These are phyloP conservation scores for Lysandra coridon DNA, from an alignment of 2,888 invertebrate species.

Conservation along the genomic window DNA sequence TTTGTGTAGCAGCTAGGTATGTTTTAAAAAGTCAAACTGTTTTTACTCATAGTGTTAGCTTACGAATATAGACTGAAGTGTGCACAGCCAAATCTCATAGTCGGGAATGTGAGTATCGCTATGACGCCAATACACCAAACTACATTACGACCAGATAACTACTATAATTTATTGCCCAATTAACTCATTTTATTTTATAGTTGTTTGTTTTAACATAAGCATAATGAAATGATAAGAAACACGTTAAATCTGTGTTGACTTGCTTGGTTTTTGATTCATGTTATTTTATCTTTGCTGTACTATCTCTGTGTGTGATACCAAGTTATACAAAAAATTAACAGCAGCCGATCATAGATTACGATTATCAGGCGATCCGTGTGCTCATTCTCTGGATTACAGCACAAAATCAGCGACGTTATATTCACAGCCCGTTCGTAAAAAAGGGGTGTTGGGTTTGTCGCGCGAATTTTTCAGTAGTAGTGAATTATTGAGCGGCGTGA, in stretches of 20 bases:
- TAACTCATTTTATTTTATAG: neutral
- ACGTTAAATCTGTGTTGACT: neutral
- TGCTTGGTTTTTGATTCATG: too few relatives aligned
- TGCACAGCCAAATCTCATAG: neutral
- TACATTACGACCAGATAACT: neutral
- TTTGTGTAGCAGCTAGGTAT: too few relatives aligned
- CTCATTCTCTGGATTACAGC: neutral
- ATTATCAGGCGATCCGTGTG: neutral
- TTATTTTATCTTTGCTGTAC: too few relatives aligned
- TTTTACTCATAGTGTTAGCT: too few relatives aligned
- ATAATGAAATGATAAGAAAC: too few relatives aligned
- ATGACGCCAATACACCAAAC: neutral
- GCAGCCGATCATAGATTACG: too few relatives aligned
- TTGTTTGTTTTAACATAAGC: neutral
- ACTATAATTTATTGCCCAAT: neutral
- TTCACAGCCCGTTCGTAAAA: neutral
- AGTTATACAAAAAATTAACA: too few relatives aligned
- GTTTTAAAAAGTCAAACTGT: too few relatives aligned
- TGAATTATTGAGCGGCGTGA: neutral
- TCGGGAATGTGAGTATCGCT: neutral
- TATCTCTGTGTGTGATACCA: too few relatives aligned
- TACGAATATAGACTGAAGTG: slow-evolving; percentile 1
- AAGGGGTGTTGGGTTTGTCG: neutral
- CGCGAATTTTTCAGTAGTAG: neutral
- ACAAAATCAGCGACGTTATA: neutral